Base-by-base conservation (phyloP, 2,888 invertebrate genomes). In the Sceliomorpha sp. region DNA sequence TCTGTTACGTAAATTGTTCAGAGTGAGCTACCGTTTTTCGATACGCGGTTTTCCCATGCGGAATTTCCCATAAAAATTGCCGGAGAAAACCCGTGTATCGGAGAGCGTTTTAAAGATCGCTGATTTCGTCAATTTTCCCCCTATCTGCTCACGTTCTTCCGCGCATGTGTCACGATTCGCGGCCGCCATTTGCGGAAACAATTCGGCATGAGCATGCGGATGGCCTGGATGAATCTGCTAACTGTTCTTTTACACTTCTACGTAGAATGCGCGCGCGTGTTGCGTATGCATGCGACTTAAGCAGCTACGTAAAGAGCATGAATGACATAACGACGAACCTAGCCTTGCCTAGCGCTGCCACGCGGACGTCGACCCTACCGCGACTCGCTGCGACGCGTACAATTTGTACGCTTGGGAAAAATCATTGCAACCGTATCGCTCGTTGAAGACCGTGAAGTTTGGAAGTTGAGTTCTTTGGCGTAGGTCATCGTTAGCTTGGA, bases 261-360 rank as follows among this genome's bases (percentile, higher is more conserved):
- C 66, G 17, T 68, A 47, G 60, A 69, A 39, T 48, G 72, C 70
- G 48, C 72, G 40, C 60, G 53, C 47, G 66, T 67, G 31, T 63
- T 63, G 71, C 68, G 73, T 68, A 70, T 68, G 73, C 66, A 70
- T 68, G 70, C 68, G 72, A 72, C 70, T 78, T 76, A 79, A 66
- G 76, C 77, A 78, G 74, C 73, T 75, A 72, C 77, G 71, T 73
- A 77, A 78, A 37, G 77, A 81, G 73, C 76, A 84, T 85, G 87
- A 87, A 86, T 87, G 87, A 86, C 85, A 85, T 85, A 85, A 86
- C 83, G 82, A 81, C 78, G 56, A 69, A 66, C 69, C 51, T 48
- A 60, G 69, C 67, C n/a, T 58, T 55, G 70, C 15, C 9, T 31
- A 31, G 24, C 69, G 76, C 74, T 50, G 64, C 73, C 73, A 59